Evolutionary conservation across 2,888 invertebrate genomes (phyloP), one percentile per base, ranked within the genome.

Genomic region (Mesochorus sp.): DNA sequence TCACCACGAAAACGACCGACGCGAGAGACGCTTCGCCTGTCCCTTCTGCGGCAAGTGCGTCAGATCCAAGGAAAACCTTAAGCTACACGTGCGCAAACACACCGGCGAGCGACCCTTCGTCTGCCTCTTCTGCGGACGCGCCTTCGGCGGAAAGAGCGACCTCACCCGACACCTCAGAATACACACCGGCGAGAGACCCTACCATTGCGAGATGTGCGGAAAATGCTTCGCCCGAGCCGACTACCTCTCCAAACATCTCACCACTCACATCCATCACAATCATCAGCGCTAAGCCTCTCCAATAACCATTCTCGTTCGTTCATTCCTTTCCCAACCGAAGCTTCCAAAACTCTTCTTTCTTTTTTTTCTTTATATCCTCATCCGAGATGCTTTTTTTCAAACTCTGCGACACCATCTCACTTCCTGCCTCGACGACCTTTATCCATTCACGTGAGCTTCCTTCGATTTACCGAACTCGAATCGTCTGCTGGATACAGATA

Each of bases 1-100:
- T 51, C 26, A 70, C 81, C 85, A 88, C 79, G 87, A 87, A 21
- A 85, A 84, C 17, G 90, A 90, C 61, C 80, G 89, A 34, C 87
- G 90, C 53, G 91, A 91, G 61, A 85, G 91, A 34, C 93, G 96
- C 73, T 97, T 97, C 90, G 96, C 97, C 28, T 97, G 97, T 87
- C 97, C 97, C 0, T 97, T 97, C 89, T 97, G 97, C 90, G 96
- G 96, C 57, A 97, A 97, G 90, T 97, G 97, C 90, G 97, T 97
- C 39, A 93, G 97, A 70, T 96, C 96, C 53, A 97, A 97, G 91
- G 97, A 97, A 92, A 97, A 97, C 90, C 93, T 97, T 64, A 97
- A 97, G 91, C 92, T 97, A 82, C 97, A 97, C 91, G 96, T 97
- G 17, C 93, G 97, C 72, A 97, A 97, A 87, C 97, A 97, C 88